Conservation (phyloP, 2,113 vertebrate genomes). For the Leuciscus idus region DNA sequence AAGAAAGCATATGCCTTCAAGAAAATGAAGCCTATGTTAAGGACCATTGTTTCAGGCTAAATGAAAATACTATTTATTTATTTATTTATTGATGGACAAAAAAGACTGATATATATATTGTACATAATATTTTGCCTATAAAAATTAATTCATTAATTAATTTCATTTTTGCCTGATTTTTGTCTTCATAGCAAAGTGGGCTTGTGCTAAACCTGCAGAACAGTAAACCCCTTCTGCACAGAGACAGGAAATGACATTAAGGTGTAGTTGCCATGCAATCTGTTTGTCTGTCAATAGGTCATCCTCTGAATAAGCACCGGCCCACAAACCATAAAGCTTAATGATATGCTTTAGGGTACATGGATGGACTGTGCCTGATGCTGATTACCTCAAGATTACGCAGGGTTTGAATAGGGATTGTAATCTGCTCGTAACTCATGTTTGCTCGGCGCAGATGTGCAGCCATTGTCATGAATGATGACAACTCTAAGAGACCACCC, state of each 20-base stretch:
- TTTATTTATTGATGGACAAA: no score
- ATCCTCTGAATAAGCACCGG: not conserved
- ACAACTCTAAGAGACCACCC: conserved; percentile 29
- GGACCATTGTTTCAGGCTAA: no score
- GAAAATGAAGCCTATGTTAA: no score
- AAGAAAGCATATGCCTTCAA: no score
- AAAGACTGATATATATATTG: no score
- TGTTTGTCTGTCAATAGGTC: conserved; percentile 43
- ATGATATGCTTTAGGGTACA: conserved; percentile 2
- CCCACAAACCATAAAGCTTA: conserved; percentile 43
- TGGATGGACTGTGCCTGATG: conserved; percentile 1
- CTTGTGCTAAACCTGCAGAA: not conserved
- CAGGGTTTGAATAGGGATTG: conserved; percentile 43
- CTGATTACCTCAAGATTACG: conserved; percentile 35
- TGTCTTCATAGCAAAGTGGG: not conserved
- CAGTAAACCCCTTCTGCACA: conserved; percentile 6
- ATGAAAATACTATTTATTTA: no score
- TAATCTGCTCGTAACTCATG: conserved; percentile 49
- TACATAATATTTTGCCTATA: no score
- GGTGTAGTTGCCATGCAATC: conserved; percentile 41
- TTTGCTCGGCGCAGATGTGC: conserved; percentile 50
- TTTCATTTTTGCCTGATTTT: not conserved
- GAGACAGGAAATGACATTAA: conserved; percentile 29
- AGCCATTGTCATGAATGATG: conserved; percentile 47
- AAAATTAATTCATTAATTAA: not conserved